phyloP scores from a whole-genome alignment of 2,888 invertebrate species.

The Scaptomyza tumidula region DNA sequence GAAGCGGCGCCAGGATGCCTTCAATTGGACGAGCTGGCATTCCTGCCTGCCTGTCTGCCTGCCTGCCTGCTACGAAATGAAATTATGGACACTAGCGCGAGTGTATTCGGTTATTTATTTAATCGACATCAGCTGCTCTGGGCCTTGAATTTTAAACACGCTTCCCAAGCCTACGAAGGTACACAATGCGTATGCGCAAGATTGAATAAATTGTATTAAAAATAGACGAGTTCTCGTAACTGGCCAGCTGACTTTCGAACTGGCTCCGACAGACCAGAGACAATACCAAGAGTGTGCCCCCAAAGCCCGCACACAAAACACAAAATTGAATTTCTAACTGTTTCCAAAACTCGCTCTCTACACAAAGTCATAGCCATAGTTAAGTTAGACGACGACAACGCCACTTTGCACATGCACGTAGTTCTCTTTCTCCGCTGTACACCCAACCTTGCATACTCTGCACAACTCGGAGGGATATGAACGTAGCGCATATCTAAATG shows the following conservation, averaged over 20 bases:
- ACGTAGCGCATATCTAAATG: conserved; percentile 38
- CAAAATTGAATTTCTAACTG: conserved; percentile 78
- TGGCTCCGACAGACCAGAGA: conserved; percentile 26
- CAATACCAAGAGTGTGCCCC: conserved; percentile 43
- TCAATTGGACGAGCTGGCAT: background rate
- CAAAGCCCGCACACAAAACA: conserved; percentile 70
- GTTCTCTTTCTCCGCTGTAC: background rate
- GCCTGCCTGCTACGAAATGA: conserved; percentile 50
- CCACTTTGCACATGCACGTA: conserved; percentile 54
- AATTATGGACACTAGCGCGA: conserved; percentile 58
- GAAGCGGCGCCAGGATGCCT: conserved; percentile 48
- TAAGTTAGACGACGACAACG: conserved; percentile 40
- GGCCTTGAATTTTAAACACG: conserved; percentile 62
- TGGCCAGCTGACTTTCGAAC: conserved; percentile 42
- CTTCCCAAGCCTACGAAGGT: background rate
- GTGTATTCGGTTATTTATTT: conserved; percentile 68
- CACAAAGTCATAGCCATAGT: conserved; percentile 60
- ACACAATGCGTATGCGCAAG: conserved; percentile 56
- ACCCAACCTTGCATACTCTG: background rate
- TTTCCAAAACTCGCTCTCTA: conserved; percentile 71
- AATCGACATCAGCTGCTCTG: conserved; percentile 65
- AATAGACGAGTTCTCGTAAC: background rate
- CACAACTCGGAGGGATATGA: background rate
- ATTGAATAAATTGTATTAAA: conserved; percentile 3
- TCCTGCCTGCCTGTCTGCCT: conserved; percentile 1